These are phyloP conservation scores for Lampropteryx suffumata DNA, from an alignment of 2,888 invertebrate genomes.

Conservation along the genomic window DNA sequence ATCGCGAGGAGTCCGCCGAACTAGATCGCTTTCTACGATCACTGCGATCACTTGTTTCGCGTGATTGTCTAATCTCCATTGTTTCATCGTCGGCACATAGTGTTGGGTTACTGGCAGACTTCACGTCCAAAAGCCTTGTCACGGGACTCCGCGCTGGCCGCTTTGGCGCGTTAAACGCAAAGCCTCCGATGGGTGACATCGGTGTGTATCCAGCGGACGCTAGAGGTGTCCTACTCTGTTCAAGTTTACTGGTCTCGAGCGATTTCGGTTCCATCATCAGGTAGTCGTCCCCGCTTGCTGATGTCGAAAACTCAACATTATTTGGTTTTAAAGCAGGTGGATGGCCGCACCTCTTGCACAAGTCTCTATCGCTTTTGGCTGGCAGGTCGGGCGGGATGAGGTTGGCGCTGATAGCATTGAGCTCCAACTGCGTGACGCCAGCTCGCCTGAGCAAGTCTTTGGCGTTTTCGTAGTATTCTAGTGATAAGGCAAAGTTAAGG, in stretches of 20 bases:
- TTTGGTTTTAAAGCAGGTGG: too few relatives aligned
- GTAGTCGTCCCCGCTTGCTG: conserved; percentile 80
- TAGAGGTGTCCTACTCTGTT: conserved; percentile 45
- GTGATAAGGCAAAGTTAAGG: conserved; percentile 89
- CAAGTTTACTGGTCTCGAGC: conserved; percentile 47
- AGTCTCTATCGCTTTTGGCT: conserved; percentile 41
- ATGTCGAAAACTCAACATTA: conserved; percentile 22
- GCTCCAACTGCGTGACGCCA: conserved; percentile 79
- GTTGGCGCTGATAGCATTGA: conserved; percentile 67
- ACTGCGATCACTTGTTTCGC: conserved; percentile 33
- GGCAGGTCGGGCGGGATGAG: conserved; percentile 51
- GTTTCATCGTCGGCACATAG: conserved; percentile 68
- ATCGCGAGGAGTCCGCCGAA: conserved; percentile 88
- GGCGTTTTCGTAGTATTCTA: conserved; percentile 91
- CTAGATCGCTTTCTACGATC: conserved; percentile 85
- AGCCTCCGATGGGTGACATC: conserved; percentile 86
- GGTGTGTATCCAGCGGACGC: conserved; percentile 84
- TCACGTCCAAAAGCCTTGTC: conserved; percentile 72
- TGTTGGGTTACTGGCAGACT: conserved; percentile 88
- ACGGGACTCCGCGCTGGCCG: conserved; percentile 57
- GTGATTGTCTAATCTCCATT: conserved; percentile 26
- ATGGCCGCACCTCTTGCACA: conserved; percentile 86
- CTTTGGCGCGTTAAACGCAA: conserved; percentile 66
- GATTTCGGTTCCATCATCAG: conserved; percentile 86
- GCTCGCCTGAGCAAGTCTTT: conserved; percentile 85